Conservation (phyloP, 2,888 invertebrate species). For the Troides oblongomaculatus region DNA sequence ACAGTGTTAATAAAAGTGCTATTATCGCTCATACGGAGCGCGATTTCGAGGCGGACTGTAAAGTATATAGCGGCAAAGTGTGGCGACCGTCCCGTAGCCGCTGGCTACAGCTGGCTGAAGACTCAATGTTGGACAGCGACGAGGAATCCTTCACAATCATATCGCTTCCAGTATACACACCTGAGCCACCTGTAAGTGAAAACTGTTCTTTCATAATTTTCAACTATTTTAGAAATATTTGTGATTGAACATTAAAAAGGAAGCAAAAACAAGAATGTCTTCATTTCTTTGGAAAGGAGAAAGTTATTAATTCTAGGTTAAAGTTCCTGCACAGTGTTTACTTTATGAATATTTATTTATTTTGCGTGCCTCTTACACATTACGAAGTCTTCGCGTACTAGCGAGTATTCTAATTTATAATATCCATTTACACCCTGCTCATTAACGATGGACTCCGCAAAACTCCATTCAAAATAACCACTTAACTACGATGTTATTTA, state of each 20-base stretch:
- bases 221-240: no score
- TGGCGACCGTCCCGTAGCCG: constrained; percentile 72
- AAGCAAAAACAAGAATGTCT: neutral
- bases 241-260: neutral
- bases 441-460: neutral
- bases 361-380: constrained; percentile 24
- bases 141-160: constrained; percentile 85
- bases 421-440: constrained; percentile 1
- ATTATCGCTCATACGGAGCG: constrained; percentile 6
- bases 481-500: neutral
- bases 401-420: constrained; percentile 16
- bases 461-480: neutral
- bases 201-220: neutral
- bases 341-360: constrained; percentile 22
- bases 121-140: constrained; percentile 81
- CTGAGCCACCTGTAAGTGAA: constrained; percentile 64
- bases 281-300: neutral
- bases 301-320: neutral
- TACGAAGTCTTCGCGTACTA: neutral
- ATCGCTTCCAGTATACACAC: constrained; percentile 82
- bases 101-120: constrained; percentile 67
- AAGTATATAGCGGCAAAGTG: constrained; percentile 49
- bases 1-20: neutral
- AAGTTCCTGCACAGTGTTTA: neutral
- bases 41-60: neutral